Base-by-base conservation (phyloP, 1,140 invertebrate species). In the Caenorhabditis brenneri region DNA sequence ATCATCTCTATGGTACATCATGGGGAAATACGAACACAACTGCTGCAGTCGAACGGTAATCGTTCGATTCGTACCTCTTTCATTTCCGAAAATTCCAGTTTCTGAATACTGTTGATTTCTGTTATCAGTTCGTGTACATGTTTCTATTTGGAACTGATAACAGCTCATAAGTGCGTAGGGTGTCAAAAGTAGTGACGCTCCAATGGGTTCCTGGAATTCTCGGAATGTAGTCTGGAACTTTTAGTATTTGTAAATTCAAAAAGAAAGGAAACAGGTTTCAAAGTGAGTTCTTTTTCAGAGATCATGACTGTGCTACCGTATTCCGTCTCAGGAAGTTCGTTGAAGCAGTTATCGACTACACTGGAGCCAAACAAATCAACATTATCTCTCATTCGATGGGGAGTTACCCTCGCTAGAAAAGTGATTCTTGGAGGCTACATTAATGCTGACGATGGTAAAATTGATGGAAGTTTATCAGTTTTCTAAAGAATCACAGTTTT, bases 381-480 rank as follows among this genome's bases (percentile, higher is more conserved):
- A 80, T 80, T 42, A 53, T 80, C 15, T 80, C 78, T 0, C 78
- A 80, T 39, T 80, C 78, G n/a, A 80, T 80, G 78, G 78, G n/a
- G 78, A 51, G 78, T 80, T n/a, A 80, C 78, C 7, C 78, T 80
- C 31, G 78, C 46, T 6, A 80, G 78, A 51, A 80, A 80, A 53
- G 49, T 80, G 5, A 53, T 53, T 33, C 27, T 51, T 19, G 78
- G 78, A 80, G 78, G 78, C 15, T 53, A 49, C 49, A 80, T 51
- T 15, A 80, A 80, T 53, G 78, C 78, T 51, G 78, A 80, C 12
- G 78, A 80, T 19, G 78, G 78, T 80, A 9, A 33, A 19, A 51
- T 24, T 22, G 10, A 49, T 24, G 16, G 48, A 19, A 3, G 27
- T 22, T 6, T n/a, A n/a, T n/a, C n/a, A n/a, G n/a, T n/a, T n/a